Evolutionary conservation across 2,888 invertebrate species (phyloP).

Genomic region (Trichogramma dendrolimi): DNA sequence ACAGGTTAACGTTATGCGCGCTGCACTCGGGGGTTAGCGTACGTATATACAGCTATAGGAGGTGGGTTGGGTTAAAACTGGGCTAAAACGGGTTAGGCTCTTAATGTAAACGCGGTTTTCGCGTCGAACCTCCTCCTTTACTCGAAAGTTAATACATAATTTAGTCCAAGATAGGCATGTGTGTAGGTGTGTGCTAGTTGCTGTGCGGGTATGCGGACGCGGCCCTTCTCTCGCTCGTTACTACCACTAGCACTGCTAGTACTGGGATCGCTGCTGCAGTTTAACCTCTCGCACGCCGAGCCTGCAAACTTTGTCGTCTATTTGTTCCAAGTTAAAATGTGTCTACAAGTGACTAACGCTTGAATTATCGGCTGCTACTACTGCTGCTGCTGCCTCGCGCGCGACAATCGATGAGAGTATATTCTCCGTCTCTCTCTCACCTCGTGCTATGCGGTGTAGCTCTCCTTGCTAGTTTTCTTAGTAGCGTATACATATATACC

Average conservation of each 20-base stretch:
- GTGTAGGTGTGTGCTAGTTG: too few species aligned
- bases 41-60: background rate
- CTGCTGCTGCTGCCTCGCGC: conserved; percentile 18
- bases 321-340: conserved; percentile 30
- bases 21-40: background rate
- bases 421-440: too few species aligned
- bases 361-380: conserved; percentile 28
- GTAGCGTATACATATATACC: too few species aligned
- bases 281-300: conserved; percentile 18
- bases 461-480: too few species aligned
- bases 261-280: conserved; percentile 11
- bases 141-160: conserved; percentile 30
- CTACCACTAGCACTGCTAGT: too few species aligned
- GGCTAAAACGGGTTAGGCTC: conserved; percentile 19
- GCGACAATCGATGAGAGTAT: background rate
- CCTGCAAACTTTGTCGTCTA: conserved; percentile 30
- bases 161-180: conserved; percentile 10
- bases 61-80: background rate
- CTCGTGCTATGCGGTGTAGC: too few species aligned
- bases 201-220: conserved; percentile 6
- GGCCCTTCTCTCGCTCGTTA: conserved; percentile 9
- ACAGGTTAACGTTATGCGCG: background rate
- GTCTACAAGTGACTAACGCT: conserved; percentile 29
- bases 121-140: conserved; percentile 19
- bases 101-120: conserved; percentile 28